Evolutionary conservation across 2,888 invertebrate species (phyloP).

Genomic region (Dorcus hopei): DNA sequence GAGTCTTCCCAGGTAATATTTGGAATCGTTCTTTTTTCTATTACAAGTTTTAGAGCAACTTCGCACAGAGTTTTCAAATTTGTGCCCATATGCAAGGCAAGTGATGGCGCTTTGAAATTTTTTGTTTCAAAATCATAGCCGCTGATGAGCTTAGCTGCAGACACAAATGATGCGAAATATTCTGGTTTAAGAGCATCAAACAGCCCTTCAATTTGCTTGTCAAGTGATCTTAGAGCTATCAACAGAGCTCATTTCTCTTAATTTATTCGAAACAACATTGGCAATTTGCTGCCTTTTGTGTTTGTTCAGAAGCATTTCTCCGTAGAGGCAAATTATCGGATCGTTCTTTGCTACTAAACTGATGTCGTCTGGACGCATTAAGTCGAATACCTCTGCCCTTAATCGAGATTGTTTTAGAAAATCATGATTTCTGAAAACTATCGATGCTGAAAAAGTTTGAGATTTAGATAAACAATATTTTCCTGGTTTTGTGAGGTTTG

Average conservation of each 20-base stretch:
- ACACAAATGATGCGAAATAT: constrained; percentile 10
- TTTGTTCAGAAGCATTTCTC: constrained; percentile 18
- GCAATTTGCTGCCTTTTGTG: constrained; percentile 22
- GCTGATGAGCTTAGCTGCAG: constrained; percentile 20
- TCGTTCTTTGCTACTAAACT: constrained; percentile 16
- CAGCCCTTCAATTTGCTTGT: constrained; percentile 3
- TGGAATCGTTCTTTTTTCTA: no score
- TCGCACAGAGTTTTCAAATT: constrained; percentile 16
- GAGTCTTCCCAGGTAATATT: no score
- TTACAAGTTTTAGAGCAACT: no score
- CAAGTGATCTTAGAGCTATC: constrained; percentile 10
- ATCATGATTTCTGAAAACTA: constrained; percentile 9
- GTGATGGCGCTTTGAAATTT: constrained; percentile 19
- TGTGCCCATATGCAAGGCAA: constrained; percentile 19
- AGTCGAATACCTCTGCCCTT: constrained; percentile 16
- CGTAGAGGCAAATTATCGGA: constrained; percentile 20
- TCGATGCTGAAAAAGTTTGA: constrained; percentile 20
- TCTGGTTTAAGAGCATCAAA: constrained; percentile 20
- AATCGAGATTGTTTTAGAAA: constrained; percentile 9
- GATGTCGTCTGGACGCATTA: constrained; percentile 20
- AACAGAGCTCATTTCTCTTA: constrained; percentile 19
- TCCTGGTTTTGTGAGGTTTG: no score
- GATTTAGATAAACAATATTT: constrained; percentile 12
- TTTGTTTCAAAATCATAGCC: constrained; percentile 15
- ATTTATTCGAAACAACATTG: constrained; percentile 19